Evolutionary conservation across 1,140 invertebrate species (phyloP).

Genomic region (Druon quercuslanigerum): DNA sequence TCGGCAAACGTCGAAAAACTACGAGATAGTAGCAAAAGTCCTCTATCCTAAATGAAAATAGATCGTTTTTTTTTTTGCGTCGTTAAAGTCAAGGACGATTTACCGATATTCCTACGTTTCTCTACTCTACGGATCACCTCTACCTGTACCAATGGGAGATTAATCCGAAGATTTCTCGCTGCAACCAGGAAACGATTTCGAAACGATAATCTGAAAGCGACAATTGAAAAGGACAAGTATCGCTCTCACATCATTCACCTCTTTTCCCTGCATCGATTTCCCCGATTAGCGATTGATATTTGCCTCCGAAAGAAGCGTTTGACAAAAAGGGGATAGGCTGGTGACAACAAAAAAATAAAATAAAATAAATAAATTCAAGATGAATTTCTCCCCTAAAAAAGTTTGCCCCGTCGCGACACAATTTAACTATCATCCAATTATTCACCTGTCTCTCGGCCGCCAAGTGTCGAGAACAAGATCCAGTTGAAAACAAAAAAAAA

Average conservation of each 20-base stretch:
- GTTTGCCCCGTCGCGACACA: constrained; percentile 7
- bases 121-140: constrained; percentile 27
- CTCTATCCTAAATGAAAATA: constrained; percentile 31
- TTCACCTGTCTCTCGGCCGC: constrained; percentile 2
- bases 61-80: constrained; percentile 26
- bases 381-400: constrained; percentile 22
- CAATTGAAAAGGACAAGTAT: neutral
- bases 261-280: neutral
- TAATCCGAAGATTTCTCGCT: constrained; percentile 18
- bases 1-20: constrained; percentile 23
- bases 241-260: neutral
- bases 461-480: neutral
- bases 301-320: constrained; percentile 1
- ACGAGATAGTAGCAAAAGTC: constrained; percentile 31
- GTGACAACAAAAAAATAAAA: constrained; percentile 12
- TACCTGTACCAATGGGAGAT: constrained; percentile 25
- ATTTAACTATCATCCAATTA: constrained; percentile 26
- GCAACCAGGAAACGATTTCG: neutral
- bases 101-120: constrained; percentile 25
- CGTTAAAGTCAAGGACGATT: constrained; percentile 30
- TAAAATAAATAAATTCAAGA: too few species aligned
- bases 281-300: constrained; percentile 9
- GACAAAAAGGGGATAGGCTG: neutral
- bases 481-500: neutral
- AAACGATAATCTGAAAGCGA: neutral